Base-by-base conservation (phyloP, 1,140 invertebrate genomes). In the Temnothorax curvispinosus region DNA sequence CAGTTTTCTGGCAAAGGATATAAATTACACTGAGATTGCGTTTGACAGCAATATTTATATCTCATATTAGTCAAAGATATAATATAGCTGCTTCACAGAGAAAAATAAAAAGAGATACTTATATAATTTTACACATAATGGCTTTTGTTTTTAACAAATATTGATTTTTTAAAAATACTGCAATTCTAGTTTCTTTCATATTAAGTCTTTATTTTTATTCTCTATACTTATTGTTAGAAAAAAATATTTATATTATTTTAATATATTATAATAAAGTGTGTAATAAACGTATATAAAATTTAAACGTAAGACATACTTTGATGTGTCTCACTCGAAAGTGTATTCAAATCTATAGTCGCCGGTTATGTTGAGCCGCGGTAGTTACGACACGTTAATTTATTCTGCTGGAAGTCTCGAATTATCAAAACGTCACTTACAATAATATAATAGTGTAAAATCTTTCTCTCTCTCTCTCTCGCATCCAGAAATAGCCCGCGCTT, bases 401-500 rank as follows among this genome's bases (percentile, higher is more conserved):
- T 47, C 27, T 11, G 2, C 38, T 44, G 15, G 15, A 58, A 72
- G 18, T 27, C 44, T 35, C 18, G 8, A 74, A 64, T 64, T 77
- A 44, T 78, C 58, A 78, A 85, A 85, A 52, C 2, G 81, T 85
- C 81, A 76, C 18, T 64, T 65, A 74, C 74, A 82, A 74, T 74
- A 72, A 82, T 82, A 60, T 82, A 72, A 56, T 58, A 6, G 38
- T 41, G 47, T 41, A 50, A 74, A 74, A 54, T 58, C 27, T 27
- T 1, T 27, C 27, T 27, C 27, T 27, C 27, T 27, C 27, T 27
- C 27, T 27, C 27, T 27, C 27, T 8, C 21, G 15, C 38, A 13
- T 27, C 6, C 9, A 11, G 38, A n/a, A 72, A 72, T 58, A 35
- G 9, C 62, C 13, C 9, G 27, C 7, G 50, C 56, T 76, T 54